Evolutionary conservation across 2,113 vertebrate genomes (phyloP), one percentile per base, ranked within the genome.

Genomic region (Willisornis vidua): DNA sequence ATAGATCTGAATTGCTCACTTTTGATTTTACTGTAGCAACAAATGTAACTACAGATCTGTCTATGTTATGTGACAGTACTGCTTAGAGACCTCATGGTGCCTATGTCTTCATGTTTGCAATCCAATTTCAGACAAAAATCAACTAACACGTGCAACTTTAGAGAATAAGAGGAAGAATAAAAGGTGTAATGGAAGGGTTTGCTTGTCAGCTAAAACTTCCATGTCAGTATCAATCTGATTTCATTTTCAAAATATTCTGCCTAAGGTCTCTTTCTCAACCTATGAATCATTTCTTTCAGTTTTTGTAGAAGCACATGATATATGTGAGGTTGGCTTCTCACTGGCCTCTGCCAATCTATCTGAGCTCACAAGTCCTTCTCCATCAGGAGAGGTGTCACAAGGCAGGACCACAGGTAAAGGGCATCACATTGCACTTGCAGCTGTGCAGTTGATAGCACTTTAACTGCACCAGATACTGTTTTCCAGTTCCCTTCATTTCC

Each of bases 321-420:
- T 35, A 43, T 66, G 12, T 90, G 85, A 90, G 76, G 46, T 45
- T 93, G 90, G 86, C 88, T 93, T 96, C 83, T 94, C 68, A 5
- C 80, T 94, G 76, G 68, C 92, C 65, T 92, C 94, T 94, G 92
- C 86, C 83, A 92, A 71, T 46, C 88, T 92, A 5, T 87, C 35
- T 88, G 94, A 95, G 82, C 59, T 68, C 80, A 45, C 72, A 91
- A 14, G 67, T 94, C 82, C 87, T 89, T 62, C 67, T 95, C 58
- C 92, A 33, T 66, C 83, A 88, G 90, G 82, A 93, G 82, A 92
- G 59, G 85, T 91, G 62, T 90, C 75, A 49, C 55, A 33, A 78
- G 90, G 68, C 90, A 90, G 48, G 63, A 90, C 43, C 8, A 10
- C 83, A 92, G 89, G 76, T 92, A 90, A 92, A 83, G 43, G 39